A percentile compares a stretch with the other conserved stretches of the same genome.
These are phyloP conservation scores for Salticus scenicus DNA, from an alignment of 2,888 invertebrate species.

Conservation along the genomic window DNA sequence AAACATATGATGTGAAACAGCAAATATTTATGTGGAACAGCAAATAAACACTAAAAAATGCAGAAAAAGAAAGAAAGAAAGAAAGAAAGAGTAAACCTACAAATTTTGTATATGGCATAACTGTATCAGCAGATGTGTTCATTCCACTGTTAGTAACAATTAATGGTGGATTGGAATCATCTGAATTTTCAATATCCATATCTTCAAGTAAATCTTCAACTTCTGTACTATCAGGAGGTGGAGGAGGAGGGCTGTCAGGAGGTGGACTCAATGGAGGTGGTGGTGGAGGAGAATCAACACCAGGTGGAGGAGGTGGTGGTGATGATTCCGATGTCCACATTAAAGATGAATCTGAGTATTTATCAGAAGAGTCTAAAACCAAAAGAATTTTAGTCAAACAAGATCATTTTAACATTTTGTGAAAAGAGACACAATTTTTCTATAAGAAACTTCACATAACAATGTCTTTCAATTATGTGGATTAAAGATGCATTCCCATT, in stretches of 20 bases:
- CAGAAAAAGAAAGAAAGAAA: too few species aligned
- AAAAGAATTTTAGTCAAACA: not conserved
- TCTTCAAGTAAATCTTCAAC: slow-evolving; percentile 66
- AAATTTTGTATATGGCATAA: not conserved
- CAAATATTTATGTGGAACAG: too few species aligned
- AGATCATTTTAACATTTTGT: too few species aligned
- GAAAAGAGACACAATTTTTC: too few species aligned
- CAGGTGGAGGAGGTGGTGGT: slow-evolving; percentile 73
- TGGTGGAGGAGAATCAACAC: slow-evolving; percentile 64
- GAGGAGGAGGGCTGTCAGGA: slow-evolving; percentile 71
- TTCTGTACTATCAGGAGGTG: slow-evolving; percentile 70
- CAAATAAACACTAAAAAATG: too few species aligned
- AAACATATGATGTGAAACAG: too few species aligned
- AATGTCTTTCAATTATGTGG: too few species aligned
- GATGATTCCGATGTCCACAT: slow-evolving; percentile 20
- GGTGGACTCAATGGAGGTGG: slow-evolving; percentile 71
- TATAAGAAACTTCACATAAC: too few species aligned
- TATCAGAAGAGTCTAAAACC: not conserved
- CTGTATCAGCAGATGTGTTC: not conserved
- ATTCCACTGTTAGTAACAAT: not conserved
- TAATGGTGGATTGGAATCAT: slow-evolving; percentile 29
- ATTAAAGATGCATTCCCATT: too few species aligned
- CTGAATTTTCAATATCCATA: slow-evolving; percentile 67
- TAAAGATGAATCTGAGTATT: not conserved
- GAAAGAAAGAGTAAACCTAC: not conserved